Base-by-base conservation (phyloP, 2,113 vertebrate genomes). In the Mixornis gularis region DNA sequence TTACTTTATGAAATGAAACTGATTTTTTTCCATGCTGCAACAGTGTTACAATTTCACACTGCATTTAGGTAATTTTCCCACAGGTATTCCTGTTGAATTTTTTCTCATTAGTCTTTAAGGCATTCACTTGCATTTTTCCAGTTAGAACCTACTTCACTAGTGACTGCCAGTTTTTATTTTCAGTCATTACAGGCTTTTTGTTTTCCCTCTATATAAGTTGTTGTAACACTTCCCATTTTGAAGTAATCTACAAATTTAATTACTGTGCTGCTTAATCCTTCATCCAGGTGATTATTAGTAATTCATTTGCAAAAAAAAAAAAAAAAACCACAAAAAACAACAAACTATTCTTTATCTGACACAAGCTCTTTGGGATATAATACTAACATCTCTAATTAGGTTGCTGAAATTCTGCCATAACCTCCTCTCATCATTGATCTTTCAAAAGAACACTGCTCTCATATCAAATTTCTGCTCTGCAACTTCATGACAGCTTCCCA, bases 321-420 rank as follows among this genome's bases (percentile, higher is more conserved):
- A 85, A 34, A 69, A 58, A 79, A 27, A 14, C 36, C 9, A 3
- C 13, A 79, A 27, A 14, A 3, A 8, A 13, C 48, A 44, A 20
- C 12, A 32, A 53, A 53, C 46, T 41, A 29, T 90, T 76, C 49
- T 87, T 92, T 81, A 76, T 59, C 46, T 78, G 40, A 81, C 64
- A 81, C 40, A 40, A 80, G 29, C 20, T 91, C 66, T 91, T 95
- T 68, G 29, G 52, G 27, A 70, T 90, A 36, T 34, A 59, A 30
- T 74, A 43, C 59, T 65, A 71, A 68, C 43, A 64, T 78, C 55
- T 53, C 51, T 91, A 92, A 93, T 93, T 73, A 90, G 44, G 24
- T 29, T 66, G 71, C 63, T 95, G 73, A 92, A 95, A 82, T 85
- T 89, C 58, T 91, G 56, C 79, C 53, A 29, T 86, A 51, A 43